Conservation (phyloP, 1,140 invertebrate genomes). For the Coboldia fuscipes region DNA sequence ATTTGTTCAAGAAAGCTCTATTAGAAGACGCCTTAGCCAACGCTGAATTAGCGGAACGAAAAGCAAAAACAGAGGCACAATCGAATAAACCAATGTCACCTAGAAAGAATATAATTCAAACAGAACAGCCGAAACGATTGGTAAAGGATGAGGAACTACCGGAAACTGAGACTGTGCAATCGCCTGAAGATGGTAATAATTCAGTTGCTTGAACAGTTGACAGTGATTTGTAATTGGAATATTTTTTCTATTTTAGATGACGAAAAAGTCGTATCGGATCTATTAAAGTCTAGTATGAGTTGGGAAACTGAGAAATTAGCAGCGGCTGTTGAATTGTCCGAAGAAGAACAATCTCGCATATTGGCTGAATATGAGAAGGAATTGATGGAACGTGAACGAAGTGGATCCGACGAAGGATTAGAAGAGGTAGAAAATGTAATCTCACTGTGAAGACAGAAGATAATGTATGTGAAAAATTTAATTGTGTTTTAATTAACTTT, state of each 20-base stretch:
- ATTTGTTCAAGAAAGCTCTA: conserved; percentile 23
- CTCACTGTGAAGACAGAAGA: too few relatives aligned
- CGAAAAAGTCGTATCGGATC: not conserved
- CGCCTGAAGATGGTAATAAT: not conserved
- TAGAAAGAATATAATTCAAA: conserved; percentile 2
- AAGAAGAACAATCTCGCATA: conserved; percentile 20
- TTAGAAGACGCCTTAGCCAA: conserved; percentile 22
- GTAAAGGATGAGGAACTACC: not conserved
- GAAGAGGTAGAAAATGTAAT: not conserved
- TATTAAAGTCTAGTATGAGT: conserved; percentile 9
- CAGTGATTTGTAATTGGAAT: not conserved
- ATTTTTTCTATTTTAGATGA: not conserved
- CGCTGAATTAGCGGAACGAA: conserved; percentile 4
- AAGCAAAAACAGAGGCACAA: not conserved
- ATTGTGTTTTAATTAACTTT: not conserved
- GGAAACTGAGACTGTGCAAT: conserved; percentile 5
- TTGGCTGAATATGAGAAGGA: conserved; percentile 22
- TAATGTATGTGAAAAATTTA: too few relatives aligned
- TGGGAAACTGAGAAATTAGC: conserved; percentile 21
- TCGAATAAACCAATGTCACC: conserved; percentile 2
- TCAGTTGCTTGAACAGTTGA: not conserved
- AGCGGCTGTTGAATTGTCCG: conserved; percentile 16
- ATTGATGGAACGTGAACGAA: conserved; percentile 9
- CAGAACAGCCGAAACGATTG: conserved; percentile 5
- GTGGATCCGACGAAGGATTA: not conserved